Conservation (phyloP, 2,888 invertebrate genomes). For the Spatulosminthurus flaviceps region DNA sequence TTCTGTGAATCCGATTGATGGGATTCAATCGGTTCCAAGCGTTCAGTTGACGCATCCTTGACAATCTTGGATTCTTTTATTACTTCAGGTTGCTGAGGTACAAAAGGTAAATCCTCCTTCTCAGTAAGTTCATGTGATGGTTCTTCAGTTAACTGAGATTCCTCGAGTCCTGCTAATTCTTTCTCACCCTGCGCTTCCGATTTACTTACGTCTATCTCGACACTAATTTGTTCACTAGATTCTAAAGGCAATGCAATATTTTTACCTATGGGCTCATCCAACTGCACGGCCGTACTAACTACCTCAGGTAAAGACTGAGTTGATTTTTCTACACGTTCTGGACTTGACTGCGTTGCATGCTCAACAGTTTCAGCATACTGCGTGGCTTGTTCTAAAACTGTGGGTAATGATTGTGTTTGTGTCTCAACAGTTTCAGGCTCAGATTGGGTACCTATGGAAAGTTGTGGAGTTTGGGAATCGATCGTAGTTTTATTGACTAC, state of each 20-base stretch:
- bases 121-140: not conserved
- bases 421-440: not conserved
- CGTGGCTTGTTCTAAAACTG: not conserved
- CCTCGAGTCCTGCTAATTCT: slow-evolving; percentile 3
- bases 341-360: slow-evolving; percentile 25
- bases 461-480: not conserved
- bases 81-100: slow-evolving; percentile 43
- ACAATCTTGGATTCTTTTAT: slow-evolving; percentile 28
- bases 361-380: slow-evolving; percentile 15
- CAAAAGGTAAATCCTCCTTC: slow-evolving; percentile 35
- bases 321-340: slow-evolving; percentile 10
- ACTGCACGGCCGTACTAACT: slow-evolving; percentile 1
- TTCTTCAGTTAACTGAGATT: not conserved
- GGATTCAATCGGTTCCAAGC: slow-evolving; percentile 18
- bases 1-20: slow-evolving; percentile 22
- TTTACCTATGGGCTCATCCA: not conserved
- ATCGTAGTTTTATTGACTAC: not conserved
- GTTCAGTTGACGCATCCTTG: slow-evolving; percentile 1
- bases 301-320: slow-evolving; percentile 20
- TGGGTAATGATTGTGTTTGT: slow-evolving; percentile 3
- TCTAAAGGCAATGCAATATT: not conserved
- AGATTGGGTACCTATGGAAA: not conserved
- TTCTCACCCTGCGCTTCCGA: not conserved
- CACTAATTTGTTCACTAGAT: slow-evolving; percentile 4
- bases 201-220: not conserved